Evolutionary conservation across 2,888 invertebrate species (phyloP).

Genomic region (Pristionchus maxplancki): DNA sequence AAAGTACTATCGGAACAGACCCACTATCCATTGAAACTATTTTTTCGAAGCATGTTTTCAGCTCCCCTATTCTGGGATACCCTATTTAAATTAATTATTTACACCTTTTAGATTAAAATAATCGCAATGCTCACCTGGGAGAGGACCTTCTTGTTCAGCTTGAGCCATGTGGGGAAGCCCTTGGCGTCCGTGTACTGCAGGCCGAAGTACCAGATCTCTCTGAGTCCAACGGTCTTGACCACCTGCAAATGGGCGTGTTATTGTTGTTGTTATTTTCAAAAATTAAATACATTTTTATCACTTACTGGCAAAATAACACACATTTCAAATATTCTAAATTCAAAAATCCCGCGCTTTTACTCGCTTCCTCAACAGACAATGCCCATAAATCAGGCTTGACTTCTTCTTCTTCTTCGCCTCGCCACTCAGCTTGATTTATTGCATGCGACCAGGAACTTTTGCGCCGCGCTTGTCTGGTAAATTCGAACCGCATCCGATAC

Average conservation of each 20-base stretch:
- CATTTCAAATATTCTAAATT: background rate
- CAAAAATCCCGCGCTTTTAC: too few relatives aligned
- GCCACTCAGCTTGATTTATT: background rate
- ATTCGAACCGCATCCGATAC: background rate
- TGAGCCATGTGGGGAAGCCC: constrained; percentile 98
- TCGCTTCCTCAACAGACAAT: background rate
- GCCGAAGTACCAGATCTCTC: constrained; percentile 99
- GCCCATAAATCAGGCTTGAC: background rate
- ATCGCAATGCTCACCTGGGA: constrained; percentile 52
- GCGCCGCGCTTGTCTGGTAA: background rate
- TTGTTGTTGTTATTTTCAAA: background rate
- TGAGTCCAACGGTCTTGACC: constrained; percentile 97
- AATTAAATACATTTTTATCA: background rate
- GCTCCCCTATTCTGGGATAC: too few relatives aligned
- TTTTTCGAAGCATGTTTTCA: too few relatives aligned
- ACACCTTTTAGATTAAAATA: too few relatives aligned
- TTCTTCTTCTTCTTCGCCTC: background rate
- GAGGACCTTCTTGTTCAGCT: constrained; percentile 96
- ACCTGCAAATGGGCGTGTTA: constrained; percentile 81
- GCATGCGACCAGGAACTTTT: background rate
- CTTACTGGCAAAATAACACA: background rate
- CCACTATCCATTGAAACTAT: background rate
- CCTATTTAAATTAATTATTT: too few relatives aligned
- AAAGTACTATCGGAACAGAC: too few relatives aligned
- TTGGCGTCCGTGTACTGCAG: constrained; percentile 98